Conservation (phyloP, 2,113 vertebrate genomes). For the Triplophysa dalaica region DNA sequence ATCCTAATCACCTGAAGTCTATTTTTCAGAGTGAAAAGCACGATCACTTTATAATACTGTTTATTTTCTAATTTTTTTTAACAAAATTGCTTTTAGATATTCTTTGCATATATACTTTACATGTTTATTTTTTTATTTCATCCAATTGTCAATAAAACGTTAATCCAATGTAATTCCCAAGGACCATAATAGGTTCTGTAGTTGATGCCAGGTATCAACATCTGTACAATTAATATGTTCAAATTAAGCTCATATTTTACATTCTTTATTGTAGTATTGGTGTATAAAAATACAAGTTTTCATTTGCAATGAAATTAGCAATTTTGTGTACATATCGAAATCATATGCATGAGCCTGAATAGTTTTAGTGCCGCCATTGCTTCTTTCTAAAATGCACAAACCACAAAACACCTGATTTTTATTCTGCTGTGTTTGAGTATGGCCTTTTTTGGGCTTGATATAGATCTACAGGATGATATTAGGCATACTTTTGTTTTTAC, state of each 20-base stretch:
- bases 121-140: too few species aligned
- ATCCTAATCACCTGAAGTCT: background rate
- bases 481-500: slow-evolving; percentile 7
- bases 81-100: too few species aligned
- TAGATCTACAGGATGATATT: slow-evolving; percentile 1
- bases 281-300: too few species aligned
- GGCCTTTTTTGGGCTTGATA: slow-evolving; percentile 18
- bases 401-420: background rate
- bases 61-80: too few species aligned
- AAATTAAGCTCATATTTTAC: too few species aligned
- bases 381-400: background rate
- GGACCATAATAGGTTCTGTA: background rate
- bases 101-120: too few species aligned
- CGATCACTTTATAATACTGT: too few species aligned
- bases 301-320: too few species aligned
- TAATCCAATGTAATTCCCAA: background rate
- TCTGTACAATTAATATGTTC: too few species aligned
- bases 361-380: background rate
- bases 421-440: background rate
- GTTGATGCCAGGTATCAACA: too few species aligned
- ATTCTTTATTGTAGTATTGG: too few species aligned
- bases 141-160: background rate
- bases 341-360: background rate
- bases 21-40: too few species aligned
- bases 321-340: background rate